phyloP scores from a whole-genome alignment of 2,888 invertebrate species.

The Drosophila setosimentum region DNA sequence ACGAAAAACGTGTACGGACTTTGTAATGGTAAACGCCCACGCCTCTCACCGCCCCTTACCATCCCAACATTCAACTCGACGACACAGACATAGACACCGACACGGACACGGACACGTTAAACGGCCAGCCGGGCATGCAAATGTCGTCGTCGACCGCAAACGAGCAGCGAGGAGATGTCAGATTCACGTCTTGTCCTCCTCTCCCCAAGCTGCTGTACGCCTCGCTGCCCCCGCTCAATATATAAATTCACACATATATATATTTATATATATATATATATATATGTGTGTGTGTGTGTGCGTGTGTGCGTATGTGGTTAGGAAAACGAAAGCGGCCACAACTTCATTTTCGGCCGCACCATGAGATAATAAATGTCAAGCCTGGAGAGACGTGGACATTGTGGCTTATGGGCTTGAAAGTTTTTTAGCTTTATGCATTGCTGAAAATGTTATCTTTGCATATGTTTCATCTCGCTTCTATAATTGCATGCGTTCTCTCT shows the following conservation, averaged over 20 bases:
- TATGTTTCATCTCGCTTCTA: conserved; percentile 42
- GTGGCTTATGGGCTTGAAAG: conserved; percentile 76
- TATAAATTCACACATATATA: conserved; percentile 5
- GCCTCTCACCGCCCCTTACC: neutral
- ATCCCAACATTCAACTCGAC: neutral
- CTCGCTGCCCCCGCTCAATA: neutral
- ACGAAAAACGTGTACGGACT: conserved; percentile 75
- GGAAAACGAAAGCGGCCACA: conserved; percentile 52
- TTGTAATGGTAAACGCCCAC: conserved; percentile 45
- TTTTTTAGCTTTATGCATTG: conserved; percentile 73
- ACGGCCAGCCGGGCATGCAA: conserved; percentile 72
- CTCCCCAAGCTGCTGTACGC: neutral
- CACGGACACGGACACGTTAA: conserved; percentile 50
- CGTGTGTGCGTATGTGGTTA: conserved; percentile 42
- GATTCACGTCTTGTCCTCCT: conserved; percentile 26
- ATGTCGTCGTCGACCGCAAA: conserved; percentile 63
- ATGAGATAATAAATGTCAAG: conserved; percentile 80
- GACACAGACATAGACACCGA: conserved; percentile 21
- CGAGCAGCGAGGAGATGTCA: conserved; percentile 59
- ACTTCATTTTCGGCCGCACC: conserved; percentile 61
- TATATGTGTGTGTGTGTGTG: conserved; percentile 11
- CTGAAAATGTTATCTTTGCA: conserved; percentile 70
- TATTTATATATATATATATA: conserved; percentile 8
- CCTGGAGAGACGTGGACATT: conserved; percentile 77
- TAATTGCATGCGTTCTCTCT: neutral